phyloP scores from a whole-genome alignment of 2,797 vertebrate species.

The Tokudaia tokunoshimensis region DNA sequence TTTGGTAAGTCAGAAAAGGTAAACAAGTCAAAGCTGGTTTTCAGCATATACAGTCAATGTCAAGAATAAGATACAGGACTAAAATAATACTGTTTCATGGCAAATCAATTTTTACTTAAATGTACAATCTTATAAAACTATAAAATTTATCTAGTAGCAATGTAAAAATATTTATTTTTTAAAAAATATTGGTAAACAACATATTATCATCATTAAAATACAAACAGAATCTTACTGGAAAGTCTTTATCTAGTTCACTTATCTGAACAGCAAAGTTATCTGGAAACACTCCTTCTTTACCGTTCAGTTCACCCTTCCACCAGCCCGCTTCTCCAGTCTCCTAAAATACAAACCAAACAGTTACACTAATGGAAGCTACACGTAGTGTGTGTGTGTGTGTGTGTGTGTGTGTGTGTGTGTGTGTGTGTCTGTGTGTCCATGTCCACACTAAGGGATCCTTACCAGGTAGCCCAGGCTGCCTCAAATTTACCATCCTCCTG shows the following conservation, averaged over 20 bases:
- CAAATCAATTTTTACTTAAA: constrained; percentile 40
- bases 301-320: constrained; percentile 95
- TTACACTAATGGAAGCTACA: not conserved
- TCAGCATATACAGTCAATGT: not conserved
- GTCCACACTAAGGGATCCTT: not conserved
- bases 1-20: not conserved
- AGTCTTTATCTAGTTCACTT: constrained; percentile 94
- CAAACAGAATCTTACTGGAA: constrained; percentile 88
- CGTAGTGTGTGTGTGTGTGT: no score
- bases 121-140: constrained; percentile 32
- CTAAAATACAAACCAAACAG: constrained; percentile 86
- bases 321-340: constrained; percentile 96
- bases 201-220: constrained; percentile 24
- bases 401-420: no score
- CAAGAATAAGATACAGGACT: not conserved
- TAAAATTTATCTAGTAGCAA: constrained; percentile 16
- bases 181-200: constrained; percentile 12
- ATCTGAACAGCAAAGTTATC: constrained; percentile 94
- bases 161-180: not conserved
- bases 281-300: constrained; percentile 96
- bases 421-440: no score
- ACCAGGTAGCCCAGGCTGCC: not conserved
- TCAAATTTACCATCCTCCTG: not conserved
- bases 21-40: constrained; percentile 10
- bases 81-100: constrained; percentile 37